A percentile compares a stretch with the other conserved stretches of the same genome.
Evolutionary conservation across 2,888 invertebrate genomes (phyloP).

Genomic region (Melipona beecheii): DNA sequence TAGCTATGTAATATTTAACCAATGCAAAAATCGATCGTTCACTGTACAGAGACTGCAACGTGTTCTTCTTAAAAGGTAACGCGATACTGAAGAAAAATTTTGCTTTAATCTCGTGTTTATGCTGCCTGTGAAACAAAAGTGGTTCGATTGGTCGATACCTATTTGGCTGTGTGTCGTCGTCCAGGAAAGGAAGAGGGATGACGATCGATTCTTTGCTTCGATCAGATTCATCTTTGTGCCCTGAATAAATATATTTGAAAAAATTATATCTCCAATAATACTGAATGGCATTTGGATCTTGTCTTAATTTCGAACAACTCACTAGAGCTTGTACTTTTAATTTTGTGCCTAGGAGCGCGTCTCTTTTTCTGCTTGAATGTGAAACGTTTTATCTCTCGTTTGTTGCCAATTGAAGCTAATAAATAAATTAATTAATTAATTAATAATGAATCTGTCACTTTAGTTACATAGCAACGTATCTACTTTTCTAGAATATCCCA

Average conservation of each 20-base stretch:
- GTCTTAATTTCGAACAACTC: background rate
- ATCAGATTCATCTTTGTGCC: conserved; percentile 7
- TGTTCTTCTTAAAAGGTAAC: conserved; percentile 86
- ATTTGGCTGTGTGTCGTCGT: conserved; percentile 85
- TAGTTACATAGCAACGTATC: background rate
- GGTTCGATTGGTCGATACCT: conserved; percentile 69
- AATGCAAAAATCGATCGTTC: conserved; percentile 84
- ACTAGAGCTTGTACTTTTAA: conserved; percentile 42
- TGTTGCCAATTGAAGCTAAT: conserved; percentile 13
- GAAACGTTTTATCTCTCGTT: conserved; percentile 22
- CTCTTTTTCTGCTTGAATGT: conserved; percentile 34
- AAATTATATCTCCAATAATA: background rate
- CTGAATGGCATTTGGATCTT: background rate
- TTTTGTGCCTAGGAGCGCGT: conserved; percentile 40
- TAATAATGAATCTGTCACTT: background rate
- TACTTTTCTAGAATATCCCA: too few relatives aligned
- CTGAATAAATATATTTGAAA: background rate
- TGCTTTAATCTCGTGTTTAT: background rate
- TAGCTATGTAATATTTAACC: conserved; percentile 86
- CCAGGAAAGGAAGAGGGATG: conserved; percentile 87
- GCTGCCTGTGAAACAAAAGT: background rate
- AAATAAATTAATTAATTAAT: background rate
- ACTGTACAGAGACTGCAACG: conserved; percentile 84
- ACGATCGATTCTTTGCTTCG: conserved; percentile 42
- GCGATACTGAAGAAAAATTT: conserved; percentile 84